These are phyloP conservation scores for Cancer borealis DNA, from an alignment of 2,888 invertebrate species.

Conservation along the genomic window DNA sequence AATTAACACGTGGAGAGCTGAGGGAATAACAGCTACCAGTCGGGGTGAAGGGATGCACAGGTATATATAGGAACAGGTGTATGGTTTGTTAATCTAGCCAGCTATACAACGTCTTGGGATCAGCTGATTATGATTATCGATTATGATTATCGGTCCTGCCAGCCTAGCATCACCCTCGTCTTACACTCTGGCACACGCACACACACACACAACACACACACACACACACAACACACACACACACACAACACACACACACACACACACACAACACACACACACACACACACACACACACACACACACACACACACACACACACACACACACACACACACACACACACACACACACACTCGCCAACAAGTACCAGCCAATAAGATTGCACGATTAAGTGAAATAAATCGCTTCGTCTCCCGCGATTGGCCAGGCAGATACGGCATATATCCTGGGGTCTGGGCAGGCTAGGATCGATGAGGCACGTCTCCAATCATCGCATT, in stretches of 20 bases:
- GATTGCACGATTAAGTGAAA: constrained; percentile 30
- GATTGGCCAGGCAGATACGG: constrained; percentile 1
- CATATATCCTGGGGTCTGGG: constrained; percentile 21
- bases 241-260: no score
- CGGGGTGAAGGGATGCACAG: no score
- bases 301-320: background rate
- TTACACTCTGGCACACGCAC: background rate
- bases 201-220: no score
- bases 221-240: no score
- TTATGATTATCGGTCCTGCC: background rate
- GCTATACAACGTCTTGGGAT: no score
- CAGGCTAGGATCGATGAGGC: background rate
- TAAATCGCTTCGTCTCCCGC: constrained; percentile 38
- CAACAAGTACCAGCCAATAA: constrained; percentile 43
- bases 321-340: background rate
- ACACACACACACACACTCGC: background rate
- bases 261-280: no score
- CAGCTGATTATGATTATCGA: no score
- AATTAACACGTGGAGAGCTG: background rate
- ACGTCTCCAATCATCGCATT: constrained; percentile 31
- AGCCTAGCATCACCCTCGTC: background rate
- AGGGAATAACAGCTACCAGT: no score
- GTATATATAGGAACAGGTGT: no score
- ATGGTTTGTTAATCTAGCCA: no score
- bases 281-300: background rate